Percentiles rank a stretch among this genome's conserved stretches.
Conservation (phyloP, 92 coral and sea anemone genomes). For the Isaurus tuberculatus region DNA sequence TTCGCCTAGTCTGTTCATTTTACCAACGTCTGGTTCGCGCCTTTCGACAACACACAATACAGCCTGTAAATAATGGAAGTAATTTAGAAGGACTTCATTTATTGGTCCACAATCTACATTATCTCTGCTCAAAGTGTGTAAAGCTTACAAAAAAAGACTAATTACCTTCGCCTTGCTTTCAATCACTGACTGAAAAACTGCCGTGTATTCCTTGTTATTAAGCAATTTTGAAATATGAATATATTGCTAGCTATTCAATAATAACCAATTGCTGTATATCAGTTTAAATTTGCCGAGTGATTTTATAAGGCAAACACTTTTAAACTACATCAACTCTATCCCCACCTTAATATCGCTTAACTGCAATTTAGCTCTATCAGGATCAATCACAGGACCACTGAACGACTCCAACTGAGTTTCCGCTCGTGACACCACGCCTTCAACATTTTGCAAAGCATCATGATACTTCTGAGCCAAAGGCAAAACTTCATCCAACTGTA, state of each 20-base stretch:
- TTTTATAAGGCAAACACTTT: too few relatives aligned
- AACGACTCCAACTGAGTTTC: slow-evolving; percentile 79
- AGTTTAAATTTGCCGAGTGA: too few relatives aligned
- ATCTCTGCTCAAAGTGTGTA: not conserved
- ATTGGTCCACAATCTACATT: not conserved
- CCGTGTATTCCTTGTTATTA: too few relatives aligned
- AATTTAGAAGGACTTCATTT: not conserved
- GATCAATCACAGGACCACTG: slow-evolving; percentile 69
- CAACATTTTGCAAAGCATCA: slow-evolving; percentile 87
- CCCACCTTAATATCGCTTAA: slow-evolving; percentile 80
- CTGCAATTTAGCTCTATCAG: slow-evolving; percentile 83
- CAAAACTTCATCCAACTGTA: slow-evolving; percentile 74
- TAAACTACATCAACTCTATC: not conserved
- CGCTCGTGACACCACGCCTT: slow-evolving; percentile 81
- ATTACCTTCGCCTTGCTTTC: too few relatives aligned
- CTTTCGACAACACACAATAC: slow-evolving; percentile 75
- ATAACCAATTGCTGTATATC: too few relatives aligned
- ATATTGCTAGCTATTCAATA: too few relatives aligned
- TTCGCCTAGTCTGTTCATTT: slow-evolving; percentile 74
- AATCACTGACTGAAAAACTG: too few relatives aligned
- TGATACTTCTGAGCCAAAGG: slow-evolving; percentile 95
- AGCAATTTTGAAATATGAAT: too few relatives aligned
- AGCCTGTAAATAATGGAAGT: slow-evolving; percentile 45
- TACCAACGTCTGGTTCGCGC: slow-evolving; percentile 69
- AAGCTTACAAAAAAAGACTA: too few relatives aligned